Conservation (phyloP, 2,113 vertebrate genomes). For the Craseonycteris thonglongyai region DNA sequence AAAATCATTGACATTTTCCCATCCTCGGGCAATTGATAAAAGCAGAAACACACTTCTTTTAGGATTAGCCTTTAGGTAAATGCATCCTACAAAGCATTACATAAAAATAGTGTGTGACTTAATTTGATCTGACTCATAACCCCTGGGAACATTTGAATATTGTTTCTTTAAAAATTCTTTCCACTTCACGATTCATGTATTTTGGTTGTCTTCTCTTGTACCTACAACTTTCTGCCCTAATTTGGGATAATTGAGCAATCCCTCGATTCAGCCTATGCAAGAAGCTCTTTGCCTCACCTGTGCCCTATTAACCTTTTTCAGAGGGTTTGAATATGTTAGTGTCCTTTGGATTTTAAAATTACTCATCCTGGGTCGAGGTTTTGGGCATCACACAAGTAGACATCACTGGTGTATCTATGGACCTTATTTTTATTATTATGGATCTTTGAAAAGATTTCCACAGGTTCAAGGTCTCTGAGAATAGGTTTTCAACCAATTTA, state of each 20-base stretch:
- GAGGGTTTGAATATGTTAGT: background rate
- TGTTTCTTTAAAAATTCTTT: background rate
- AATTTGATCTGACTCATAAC: conserved; percentile 64
- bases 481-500: background rate
- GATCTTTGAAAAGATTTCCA: background rate
- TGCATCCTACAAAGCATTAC: conserved; percentile 40
- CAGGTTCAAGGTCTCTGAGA: background rate
- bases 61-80: conserved; percentile 68
- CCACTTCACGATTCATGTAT: background rate
- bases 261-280: accelerated
- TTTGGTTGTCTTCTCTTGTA: background rate
- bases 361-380: background rate
- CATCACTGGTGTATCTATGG: background rate
- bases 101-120: conserved; percentile 61
- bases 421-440: background rate
- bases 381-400: background rate
- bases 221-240: background rate
- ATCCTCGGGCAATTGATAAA: conserved; percentile 72
- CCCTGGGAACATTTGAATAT: background rate
- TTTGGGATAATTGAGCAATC: background rate
- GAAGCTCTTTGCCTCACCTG: accelerated
- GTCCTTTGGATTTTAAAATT: too few relatives aligned
- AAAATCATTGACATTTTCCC: conserved; percentile 71
- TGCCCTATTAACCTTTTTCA: background rate
- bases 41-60: conserved; percentile 61